Base-by-base conservation (phyloP, 2,888 invertebrate genomes). In the Sminthurides aquaticus region DNA sequence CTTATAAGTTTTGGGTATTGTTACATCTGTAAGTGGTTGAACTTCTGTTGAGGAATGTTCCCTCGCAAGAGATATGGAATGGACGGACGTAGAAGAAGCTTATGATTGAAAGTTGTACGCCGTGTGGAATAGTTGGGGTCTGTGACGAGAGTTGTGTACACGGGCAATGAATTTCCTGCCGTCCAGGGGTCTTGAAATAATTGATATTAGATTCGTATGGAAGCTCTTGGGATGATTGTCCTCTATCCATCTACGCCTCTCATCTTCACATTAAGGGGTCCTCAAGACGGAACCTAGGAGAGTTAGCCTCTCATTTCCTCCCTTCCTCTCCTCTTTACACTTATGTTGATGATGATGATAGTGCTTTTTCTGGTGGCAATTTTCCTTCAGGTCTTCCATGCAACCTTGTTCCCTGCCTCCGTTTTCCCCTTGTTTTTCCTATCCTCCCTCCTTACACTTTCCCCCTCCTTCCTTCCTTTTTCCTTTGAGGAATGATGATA, bases 111-210 rank as follows among this genome's bases (percentile, higher is more conserved):
- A n/a, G n/a, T n/a, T n/a, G n/a, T n/a, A n/a, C n/a, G n/a, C n/a
- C n/a, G n/a, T n/a, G n/a, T n/a, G n/a, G n/a, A n/a, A n/a, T n/a
- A n/a, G n/a, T n/a, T n/a, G n/a, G n/a, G n/a, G n/a, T n/a, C n/a
- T 43, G 26, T 48, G 60, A 65, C 49, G 55, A 63, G 67, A 64
- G 58, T 60, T 59, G 63, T 57, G 56, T 29, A 69, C 68, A 71
- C 65, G 69, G 67, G 62, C 71, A 69, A 71, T 71, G 71, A 71
- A 71, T 71, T 71, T 71, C 71, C 71, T 67, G 67, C 71, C 68
- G 69, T 71, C 71, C 71, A 71, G 68, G 71, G 71, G 71, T 69
- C 66, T 70, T 67, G 67, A 67, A 70, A 71, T 71, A 71, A 71
- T 71, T 71, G 71, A 71, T 71, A 71, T 71, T 69, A 70, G 71